Evolutionary conservation across 2,113 vertebrate genomes (phyloP).

Genomic region (Pao palembangensis): DNA sequence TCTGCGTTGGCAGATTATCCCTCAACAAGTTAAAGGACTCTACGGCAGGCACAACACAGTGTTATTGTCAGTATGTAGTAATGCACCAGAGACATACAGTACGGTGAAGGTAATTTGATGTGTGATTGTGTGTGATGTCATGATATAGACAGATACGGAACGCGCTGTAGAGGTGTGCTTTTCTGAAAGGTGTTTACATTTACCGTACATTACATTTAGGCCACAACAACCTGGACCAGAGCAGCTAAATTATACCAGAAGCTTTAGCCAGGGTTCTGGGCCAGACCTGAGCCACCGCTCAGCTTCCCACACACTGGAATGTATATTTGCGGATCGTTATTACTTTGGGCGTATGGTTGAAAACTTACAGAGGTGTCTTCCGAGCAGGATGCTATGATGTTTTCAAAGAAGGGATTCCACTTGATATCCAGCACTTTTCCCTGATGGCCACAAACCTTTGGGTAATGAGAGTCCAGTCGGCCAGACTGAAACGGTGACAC

Average conservation of each 20-base stretch:
- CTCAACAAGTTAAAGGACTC: slow-evolving; percentile 48
- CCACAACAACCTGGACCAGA: not conserved
- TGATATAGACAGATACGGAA: not conserved
- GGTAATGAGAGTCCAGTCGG: slow-evolving; percentile 89
- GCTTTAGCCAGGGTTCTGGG: not conserved
- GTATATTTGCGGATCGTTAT: too few relatives aligned
- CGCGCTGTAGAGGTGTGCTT: too few relatives aligned
- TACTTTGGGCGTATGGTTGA: not conserved
- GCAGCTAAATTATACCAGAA: slow-evolving; percentile 20
- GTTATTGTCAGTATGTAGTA: slow-evolving; percentile 1
- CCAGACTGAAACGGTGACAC: slow-evolving; percentile 53
- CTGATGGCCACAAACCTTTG: slow-evolving; percentile 95
- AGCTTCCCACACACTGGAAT: not conserved
- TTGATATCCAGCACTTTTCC: slow-evolving; percentile 98
- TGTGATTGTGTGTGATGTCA: not conserved
- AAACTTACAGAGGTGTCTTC: slow-evolving; percentile 91
- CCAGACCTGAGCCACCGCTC: not conserved
- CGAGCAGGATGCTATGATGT: slow-evolving; percentile 94
- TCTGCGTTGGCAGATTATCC: slow-evolving; percentile 59
- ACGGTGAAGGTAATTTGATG: slow-evolving; percentile 2
- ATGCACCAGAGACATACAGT: slow-evolving; percentile 13
- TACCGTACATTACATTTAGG: slow-evolving; percentile 3
- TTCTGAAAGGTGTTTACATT: not conserved
- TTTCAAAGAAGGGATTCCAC: slow-evolving; percentile 99
- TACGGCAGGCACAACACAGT: slow-evolving; percentile 1